Conservation (phyloP, 1,140 invertebrate species). For the Heliconius melpomene region DNA sequence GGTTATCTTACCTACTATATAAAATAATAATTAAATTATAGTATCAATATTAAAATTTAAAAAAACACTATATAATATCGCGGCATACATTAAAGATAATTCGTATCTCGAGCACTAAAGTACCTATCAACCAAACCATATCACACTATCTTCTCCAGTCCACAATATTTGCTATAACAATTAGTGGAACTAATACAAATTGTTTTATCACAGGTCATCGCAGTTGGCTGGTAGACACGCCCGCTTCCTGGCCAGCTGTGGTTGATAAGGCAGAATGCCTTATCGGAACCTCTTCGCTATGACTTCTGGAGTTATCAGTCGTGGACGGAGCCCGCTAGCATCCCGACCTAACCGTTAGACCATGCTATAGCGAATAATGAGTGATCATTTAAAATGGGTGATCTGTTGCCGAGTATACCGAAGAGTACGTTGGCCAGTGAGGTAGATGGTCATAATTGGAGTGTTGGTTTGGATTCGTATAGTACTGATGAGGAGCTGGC, state of each 20-base stretch:
- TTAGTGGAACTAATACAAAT: slow-evolving; percentile 48
- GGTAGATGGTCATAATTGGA: slow-evolving; percentile 62
- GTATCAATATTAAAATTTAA: too few species aligned
- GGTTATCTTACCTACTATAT: too few species aligned
- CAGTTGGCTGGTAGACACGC: slow-evolving; percentile 55
- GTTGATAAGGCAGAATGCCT: slow-evolving; percentile 67
- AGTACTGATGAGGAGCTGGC: slow-evolving; percentile 69
- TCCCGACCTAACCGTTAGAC: slow-evolving; percentile 52
- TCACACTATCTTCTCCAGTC: slow-evolving; percentile 16
- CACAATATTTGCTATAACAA: slow-evolving; percentile 37
- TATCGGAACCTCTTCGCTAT: slow-evolving; percentile 62
- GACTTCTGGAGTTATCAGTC: slow-evolving; percentile 61
- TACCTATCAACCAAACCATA: neutral
- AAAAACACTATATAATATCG: neutral
- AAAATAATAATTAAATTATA: too few species aligned
- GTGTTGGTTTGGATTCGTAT: slow-evolving; percentile 59
- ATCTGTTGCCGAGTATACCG: slow-evolving; percentile 76
- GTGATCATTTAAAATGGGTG: slow-evolving; percentile 73
- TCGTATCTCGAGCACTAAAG: neutral
- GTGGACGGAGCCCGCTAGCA: slow-evolving; percentile 52
- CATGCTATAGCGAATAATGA: slow-evolving; percentile 56
- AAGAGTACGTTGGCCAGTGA: slow-evolving; percentile 72
- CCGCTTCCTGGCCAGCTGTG: slow-evolving; percentile 74
- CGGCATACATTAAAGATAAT: neutral
- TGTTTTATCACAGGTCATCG: slow-evolving; percentile 70